Evolutionary conservation across 2,888 invertebrate genomes (phyloP), one percentile per base, ranked within the genome.

Genomic region (Pediacus dermestoides): DNA sequence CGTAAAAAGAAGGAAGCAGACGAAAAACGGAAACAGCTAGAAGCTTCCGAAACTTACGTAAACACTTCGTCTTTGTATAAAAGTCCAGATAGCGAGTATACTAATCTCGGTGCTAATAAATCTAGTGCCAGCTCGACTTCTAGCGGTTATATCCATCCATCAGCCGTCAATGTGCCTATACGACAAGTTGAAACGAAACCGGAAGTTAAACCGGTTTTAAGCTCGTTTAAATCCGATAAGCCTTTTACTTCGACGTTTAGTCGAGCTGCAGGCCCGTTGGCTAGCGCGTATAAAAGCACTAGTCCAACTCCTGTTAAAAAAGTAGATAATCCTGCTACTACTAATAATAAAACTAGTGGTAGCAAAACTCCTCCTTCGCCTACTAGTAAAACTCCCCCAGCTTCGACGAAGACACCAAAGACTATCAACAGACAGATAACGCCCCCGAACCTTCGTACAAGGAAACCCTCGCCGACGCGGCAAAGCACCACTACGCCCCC

Each of bases 121-220:
- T 80, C 80, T 1, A 76, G 68, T 27, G 76, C 74, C 1, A 74
- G 74, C 53, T 76, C 78, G 0, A 82, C 85, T 0, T 82, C 82
- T 23, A 84, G 83, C 43, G 83, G 83, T 0, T 87, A 87, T 60
- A 74, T 87, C 36, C 78, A 81, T 50, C 82, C 88, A 0, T 80
- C 85, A 4, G 78, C 81, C 0, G 74, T 84, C 0, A 85, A 85
- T 57, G 75, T 81, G 18, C 85, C 85, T 2, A 68, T 60, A 14
- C 64, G 61, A 44, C 39, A 48, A 11, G 10, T 28, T 4, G 34
- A 40, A 13, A 41, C 38, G 8, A 42, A 42, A 16, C 8, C 18
- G 7, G 42, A 39, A 4, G 42, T 28, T 41, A 28, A 34, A 37
- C 48, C 53, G 14, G 44, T 44, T 35, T 40, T 64, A 32, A 61